Base-by-base conservation (phyloP, 1,140 invertebrate species). In the Stratiolaelaps scimitus region DNA sequence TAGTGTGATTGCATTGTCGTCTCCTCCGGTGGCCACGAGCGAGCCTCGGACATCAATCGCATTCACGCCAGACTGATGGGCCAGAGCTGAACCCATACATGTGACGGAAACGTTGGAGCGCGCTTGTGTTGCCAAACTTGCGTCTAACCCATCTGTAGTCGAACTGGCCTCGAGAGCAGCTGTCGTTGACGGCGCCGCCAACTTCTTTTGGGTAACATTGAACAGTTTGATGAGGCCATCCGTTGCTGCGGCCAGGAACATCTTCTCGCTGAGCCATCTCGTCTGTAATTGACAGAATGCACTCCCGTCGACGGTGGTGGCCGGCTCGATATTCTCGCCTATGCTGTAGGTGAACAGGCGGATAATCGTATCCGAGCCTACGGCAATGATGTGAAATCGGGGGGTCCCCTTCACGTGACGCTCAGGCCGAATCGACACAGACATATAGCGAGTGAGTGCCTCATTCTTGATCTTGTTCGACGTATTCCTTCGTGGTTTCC, bases 1-100 rank as follows among this genome's bases (percentile, higher is more conserved):
- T 10, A 40, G 34, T 6, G 34, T 40, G 10, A 60, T 26, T 60
- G 53, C 53, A 34, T 60, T 60, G 34, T 60, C 53, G 26, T 60
- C 53, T 60, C 53, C 53, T 2, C 53, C 53, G 26, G 53, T 60
- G 4, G 53, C 53, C 13, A 60, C 34, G 15, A 20, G 10, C 5
- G 26, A 34, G 34, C 20, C 53, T 19, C 20, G 53, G 4, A 60
- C 17, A 15, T 26, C 53, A 2, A 60, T 2, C 1, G 53, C 53
- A 23, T 60, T 60, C 23, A 60, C 53, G 1, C 53, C 53, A 10
- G 53, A 60, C 10, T 60, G 53, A 60, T 60, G 53, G 5, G 34
- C 34, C 4, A 10, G 10, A 40, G 34, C 34, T 10, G 34, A 40
- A 10, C 34, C 34, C 34, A 40, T 40, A 40, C 0, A 40, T 40